These are phyloP conservation scores for Onchidella celtica DNA, from an alignment of 2,888 invertebrate genomes.

Conservation along the genomic window DNA sequence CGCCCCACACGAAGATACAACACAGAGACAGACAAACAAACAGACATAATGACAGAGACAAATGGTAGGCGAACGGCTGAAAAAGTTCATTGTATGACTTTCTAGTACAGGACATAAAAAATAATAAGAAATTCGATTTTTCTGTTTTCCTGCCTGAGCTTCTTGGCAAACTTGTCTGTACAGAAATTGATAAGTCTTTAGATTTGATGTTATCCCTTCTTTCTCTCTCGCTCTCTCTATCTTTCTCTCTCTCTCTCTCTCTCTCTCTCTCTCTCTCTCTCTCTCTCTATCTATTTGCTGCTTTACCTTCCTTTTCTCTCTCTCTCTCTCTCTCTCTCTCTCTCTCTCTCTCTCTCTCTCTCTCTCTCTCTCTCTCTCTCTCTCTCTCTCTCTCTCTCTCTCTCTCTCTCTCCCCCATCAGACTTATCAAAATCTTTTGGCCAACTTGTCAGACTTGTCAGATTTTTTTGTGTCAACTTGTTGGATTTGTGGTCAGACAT, in stretches of 20 bases:
- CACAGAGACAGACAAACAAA: no score
- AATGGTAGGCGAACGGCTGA: no score
- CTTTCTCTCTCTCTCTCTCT: neutral
- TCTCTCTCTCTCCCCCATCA: neutral
- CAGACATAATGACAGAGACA: no score
- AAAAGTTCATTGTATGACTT: no score
- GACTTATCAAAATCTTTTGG: neutral
- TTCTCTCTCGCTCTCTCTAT: neutral
- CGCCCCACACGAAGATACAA: no score
- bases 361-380: slow-evolving; percentile 4
- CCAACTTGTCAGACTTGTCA: no score
- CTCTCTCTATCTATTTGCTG: neutral
- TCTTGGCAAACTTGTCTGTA: neutral
- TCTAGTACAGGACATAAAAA: no score
- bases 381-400: neutral
- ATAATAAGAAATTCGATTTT: no score
- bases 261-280: slow-evolving; percentile 1
- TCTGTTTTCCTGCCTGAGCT: no score
- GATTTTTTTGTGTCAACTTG: no score
- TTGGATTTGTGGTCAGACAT: no score
- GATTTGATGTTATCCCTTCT: neutral
- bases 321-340: neutral
- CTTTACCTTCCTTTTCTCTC: neutral
- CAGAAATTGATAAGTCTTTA: neutral
- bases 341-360: slow-evolving; percentile 1